phyloP scores from a whole-genome alignment of 2,797 vertebrate genomes.

The Rhadinocentrus ornatus region DNA sequence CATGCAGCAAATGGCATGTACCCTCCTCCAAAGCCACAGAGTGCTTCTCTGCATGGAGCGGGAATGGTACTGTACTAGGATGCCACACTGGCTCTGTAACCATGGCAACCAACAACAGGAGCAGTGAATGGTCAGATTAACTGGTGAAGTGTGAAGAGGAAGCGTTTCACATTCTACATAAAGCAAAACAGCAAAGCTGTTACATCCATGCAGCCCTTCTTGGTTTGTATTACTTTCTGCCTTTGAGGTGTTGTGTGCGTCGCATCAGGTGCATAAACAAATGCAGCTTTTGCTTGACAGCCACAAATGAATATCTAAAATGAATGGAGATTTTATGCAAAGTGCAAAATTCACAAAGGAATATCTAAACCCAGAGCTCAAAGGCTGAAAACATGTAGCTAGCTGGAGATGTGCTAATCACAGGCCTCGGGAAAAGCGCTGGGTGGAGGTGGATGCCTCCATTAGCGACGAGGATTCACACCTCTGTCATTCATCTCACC shows the following conservation, averaged over 20 bases:
- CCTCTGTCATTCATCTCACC: constrained; percentile 76
- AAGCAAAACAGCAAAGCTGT: constrained; percentile 32
- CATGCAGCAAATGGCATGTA: constrained; percentile 46
- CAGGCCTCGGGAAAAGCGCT: constrained; percentile 47
- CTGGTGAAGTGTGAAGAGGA: constrained; percentile 68
- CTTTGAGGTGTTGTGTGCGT: background rate
- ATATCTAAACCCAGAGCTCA: constrained; percentile 20
- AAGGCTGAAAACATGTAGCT: constrained; percentile 14
- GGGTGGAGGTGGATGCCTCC: constrained; percentile 68
- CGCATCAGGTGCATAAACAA: background rate
- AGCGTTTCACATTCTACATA: constrained; percentile 52
- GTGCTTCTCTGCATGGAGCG: constrained; percentile 60
- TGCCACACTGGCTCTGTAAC: constrained; percentile 81
- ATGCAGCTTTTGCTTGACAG: background rate
- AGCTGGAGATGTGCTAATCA: constrained; percentile 49
- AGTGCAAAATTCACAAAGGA: constrained; percentile 12
- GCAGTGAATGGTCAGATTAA: constrained; percentile 80
- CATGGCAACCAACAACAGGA: constrained; percentile 84
- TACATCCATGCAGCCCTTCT: constrained; percentile 8
- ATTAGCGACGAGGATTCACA: constrained; percentile 75
- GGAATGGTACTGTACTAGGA: constrained; percentile 69
- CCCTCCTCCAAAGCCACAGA: constrained; percentile 57
- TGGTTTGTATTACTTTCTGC: background rate
- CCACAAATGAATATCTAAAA: background rate
- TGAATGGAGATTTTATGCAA: background rate